phyloP scores from a whole-genome alignment of 2,113 vertebrate genomes.

The Pterocles gutturalis region DNA sequence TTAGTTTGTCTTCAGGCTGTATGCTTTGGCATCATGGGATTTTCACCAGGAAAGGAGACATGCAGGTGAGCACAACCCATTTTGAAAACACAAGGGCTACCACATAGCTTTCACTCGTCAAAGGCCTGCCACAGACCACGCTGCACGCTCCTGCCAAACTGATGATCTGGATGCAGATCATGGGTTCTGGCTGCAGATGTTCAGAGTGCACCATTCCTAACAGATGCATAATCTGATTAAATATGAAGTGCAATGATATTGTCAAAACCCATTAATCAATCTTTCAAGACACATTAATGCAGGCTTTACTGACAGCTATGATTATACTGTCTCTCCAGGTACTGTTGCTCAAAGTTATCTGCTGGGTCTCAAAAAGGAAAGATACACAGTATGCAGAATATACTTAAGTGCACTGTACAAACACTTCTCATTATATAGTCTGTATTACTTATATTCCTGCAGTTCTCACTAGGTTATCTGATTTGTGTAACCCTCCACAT shows the following conservation, averaged over 20 bases:
- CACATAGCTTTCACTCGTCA: slow-evolving; percentile 24
- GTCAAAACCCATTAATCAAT: slow-evolving; percentile 86
- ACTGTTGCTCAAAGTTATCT: slow-evolving; percentile 7
- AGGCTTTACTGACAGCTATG: slow-evolving; percentile 78
- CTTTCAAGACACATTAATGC: slow-evolving; percentile 75
- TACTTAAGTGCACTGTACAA: background rate
- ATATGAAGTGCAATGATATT: slow-evolving; percentile 81
- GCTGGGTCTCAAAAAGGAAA: background rate
- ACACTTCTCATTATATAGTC: too few species aligned
- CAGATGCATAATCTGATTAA: slow-evolving; percentile 85
- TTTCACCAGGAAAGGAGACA: background rate
- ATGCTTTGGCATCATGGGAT: background rate
- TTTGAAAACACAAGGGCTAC: background rate
- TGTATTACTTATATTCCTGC: background rate
- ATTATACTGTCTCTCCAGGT: slow-evolving; percentile 49
- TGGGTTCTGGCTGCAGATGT: slow-evolving; percentile 76
- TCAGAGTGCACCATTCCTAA: slow-evolving; percentile 74
- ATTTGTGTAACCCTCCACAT: background rate
- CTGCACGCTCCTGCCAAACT: slow-evolving; percentile 22
- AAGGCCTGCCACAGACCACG: background rate
- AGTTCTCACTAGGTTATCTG: background rate
- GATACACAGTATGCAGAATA: background rate
- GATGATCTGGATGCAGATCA: slow-evolving; percentile 74
- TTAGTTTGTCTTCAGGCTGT: background rate
- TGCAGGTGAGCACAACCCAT: background rate